Percentiles rank a stretch among this genome's conserved stretches.
Evolutionary conservation across 1,140 invertebrate genomes (phyloP).

Genomic region (Apis laboriosa): DNA sequence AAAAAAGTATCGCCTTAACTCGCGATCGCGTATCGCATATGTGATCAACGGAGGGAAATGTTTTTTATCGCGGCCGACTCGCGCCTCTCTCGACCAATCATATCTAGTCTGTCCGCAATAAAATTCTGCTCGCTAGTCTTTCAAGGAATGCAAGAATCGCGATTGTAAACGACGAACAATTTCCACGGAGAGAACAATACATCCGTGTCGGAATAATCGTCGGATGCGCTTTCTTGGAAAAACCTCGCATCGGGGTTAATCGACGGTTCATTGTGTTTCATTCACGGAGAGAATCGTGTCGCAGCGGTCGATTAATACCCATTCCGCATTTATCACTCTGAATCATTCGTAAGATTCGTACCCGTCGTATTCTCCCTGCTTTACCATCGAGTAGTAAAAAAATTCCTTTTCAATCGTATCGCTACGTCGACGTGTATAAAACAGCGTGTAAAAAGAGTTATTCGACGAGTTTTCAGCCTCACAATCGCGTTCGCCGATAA

Average conservation of each 20-base stretch:
- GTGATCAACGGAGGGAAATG: neutral
- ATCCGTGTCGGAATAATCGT: constrained; percentile 16
- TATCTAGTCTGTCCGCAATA: constrained; percentile 35
- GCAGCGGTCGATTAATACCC: constrained; percentile 27
- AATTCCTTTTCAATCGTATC: too few species aligned
- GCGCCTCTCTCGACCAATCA: constrained; percentile 1
- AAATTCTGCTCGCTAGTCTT: constrained; percentile 16
- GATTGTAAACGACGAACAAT: constrained; percentile 16
- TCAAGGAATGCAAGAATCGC: constrained; percentile 32
- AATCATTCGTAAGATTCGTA: neutral
- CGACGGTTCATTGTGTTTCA: constrained; percentile 43
- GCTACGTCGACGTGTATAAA: too few species aligned
- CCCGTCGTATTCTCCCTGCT: neutral
- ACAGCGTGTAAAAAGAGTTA: too few species aligned
- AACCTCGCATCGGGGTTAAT: constrained; percentile 45
- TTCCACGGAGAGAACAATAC: constrained; percentile 35
- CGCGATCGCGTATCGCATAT: neutral
- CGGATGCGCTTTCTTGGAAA: constrained; percentile 28
- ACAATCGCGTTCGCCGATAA: too few species aligned
- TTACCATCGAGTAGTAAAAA: neutral
- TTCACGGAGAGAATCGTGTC: constrained; percentile 37
- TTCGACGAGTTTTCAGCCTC: too few species aligned
- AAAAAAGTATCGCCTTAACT: too few species aligned
- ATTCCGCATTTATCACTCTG: constrained; percentile 15
- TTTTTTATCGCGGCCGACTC: constrained; percentile 12